Conservation (phyloP, 2,113 vertebrate species). For the Aptenodytes forsteri region DNA sequence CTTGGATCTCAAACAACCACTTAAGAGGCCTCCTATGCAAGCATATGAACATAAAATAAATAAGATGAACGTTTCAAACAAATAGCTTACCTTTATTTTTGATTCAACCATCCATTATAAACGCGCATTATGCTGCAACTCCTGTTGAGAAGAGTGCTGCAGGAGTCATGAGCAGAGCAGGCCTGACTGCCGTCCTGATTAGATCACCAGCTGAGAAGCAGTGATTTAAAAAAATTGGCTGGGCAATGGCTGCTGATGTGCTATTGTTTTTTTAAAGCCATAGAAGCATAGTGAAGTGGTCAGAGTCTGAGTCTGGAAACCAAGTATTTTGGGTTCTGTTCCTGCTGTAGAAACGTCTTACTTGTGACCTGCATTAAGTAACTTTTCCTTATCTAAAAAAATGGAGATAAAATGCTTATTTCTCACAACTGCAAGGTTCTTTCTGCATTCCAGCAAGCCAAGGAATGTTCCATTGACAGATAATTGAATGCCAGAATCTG, state of each 20-base stretch:
- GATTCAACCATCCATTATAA: slow-evolving; percentile 54
- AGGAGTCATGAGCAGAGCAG: slow-evolving; percentile 42
- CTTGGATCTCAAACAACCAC: background rate
- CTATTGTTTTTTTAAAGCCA: background rate
- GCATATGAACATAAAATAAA: slow-evolving; percentile 28
- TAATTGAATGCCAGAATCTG: background rate
- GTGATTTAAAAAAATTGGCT: slow-evolving; percentile 62
- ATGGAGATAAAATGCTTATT: background rate
- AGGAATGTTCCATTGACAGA: background rate
- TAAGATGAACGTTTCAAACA: slow-evolving; percentile 41
- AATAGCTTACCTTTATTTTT: slow-evolving; percentile 69
- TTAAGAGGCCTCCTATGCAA: slow-evolving; percentile 34
- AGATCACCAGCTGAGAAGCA: slow-evolving; percentile 47
- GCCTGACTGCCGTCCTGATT: slow-evolving; percentile 47
- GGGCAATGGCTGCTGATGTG: slow-evolving; percentile 2
- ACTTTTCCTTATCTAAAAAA: background rate
- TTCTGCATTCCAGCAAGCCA: background rate
- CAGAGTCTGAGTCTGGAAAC: background rate
- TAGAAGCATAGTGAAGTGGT: background rate
- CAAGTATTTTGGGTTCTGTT: background rate
- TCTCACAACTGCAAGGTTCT: background rate
- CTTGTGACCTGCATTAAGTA: background rate
- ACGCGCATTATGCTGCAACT: slow-evolving; percentile 35
- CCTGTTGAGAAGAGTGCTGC: slow-evolving; percentile 13
- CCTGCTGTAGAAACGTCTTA: rapidly evolving